Evolutionary conservation across 2,113 vertebrate species (phyloP).

Genomic region (Menura novaehollandiae): DNA sequence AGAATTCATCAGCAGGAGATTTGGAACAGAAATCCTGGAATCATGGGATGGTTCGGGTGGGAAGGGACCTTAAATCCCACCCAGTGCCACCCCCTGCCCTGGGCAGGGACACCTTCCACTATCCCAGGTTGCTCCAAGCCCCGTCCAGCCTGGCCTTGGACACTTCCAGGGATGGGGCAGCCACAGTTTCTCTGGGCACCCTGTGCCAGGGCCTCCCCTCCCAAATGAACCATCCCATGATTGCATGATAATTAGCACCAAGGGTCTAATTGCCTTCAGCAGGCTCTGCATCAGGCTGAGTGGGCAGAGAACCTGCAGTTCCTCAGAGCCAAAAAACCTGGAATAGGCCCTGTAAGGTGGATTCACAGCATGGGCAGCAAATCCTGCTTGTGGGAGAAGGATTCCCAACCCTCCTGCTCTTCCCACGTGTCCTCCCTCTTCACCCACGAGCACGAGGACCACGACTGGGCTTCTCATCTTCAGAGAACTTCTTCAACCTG

Average conservation of each 20-base stretch:
- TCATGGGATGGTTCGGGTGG: background rate
- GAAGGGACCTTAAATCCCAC: background rate
- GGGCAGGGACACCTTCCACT: too few relatives aligned
- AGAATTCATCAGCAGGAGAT: background rate
- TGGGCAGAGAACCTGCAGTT: background rate
- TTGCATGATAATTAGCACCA: background rate
- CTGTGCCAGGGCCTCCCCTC: too few relatives aligned
- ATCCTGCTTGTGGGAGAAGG: background rate
- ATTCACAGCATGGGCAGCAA: background rate
- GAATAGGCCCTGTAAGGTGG: background rate
- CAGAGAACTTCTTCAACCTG: background rate
- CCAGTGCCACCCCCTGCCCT: too few relatives aligned
- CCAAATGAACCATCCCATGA: too few relatives aligned
- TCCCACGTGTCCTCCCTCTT: background rate
- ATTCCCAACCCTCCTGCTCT: background rate
- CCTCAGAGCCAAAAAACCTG: background rate
- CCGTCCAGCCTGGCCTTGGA: too few relatives aligned
- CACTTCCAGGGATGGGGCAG: too few relatives aligned
- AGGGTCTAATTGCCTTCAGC: background rate
- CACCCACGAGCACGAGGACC: background rate
- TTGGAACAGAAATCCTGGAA: background rate
- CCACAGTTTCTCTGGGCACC: too few relatives aligned
- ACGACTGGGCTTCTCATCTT: background rate
- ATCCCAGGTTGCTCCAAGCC: too few relatives aligned
- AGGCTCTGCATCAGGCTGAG: background rate